phyloP scores from a whole-genome alignment of 2,113 vertebrate genomes.

The Amblyopsis rosae region DNA sequence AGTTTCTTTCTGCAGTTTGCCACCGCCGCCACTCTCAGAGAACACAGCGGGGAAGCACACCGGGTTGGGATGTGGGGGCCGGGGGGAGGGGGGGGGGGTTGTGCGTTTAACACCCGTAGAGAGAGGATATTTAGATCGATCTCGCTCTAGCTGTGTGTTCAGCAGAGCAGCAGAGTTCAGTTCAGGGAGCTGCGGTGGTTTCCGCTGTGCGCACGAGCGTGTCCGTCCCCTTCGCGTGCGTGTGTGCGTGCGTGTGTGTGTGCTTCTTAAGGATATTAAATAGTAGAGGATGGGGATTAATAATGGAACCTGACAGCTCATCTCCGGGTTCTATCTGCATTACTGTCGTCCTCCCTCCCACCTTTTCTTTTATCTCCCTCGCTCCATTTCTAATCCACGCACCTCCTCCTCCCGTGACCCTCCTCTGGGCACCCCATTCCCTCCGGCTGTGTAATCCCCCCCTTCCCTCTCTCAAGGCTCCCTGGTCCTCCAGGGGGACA shows the following conservation, averaged over 20 bases:
- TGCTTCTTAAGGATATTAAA: constrained; percentile 90
- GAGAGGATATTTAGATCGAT: constrained; percentile 39
- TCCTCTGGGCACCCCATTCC: constrained; percentile 31
- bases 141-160: neutral
- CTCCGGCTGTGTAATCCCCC: constrained; percentile 46
- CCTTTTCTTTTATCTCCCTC: neutral
- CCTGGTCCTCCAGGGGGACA: neutral
- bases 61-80: constrained; percentile 15
- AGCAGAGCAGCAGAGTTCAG: constrained; percentile 41
- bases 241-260: neutral
- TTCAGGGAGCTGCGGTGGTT: constrained; percentile 71
- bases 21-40: constrained; percentile 33
- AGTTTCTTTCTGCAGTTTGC: neutral
- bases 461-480: constrained; percentile 10
- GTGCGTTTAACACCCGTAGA: constrained; percentile 48
- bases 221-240: neutral
- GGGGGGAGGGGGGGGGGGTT: neutral
- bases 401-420: constrained; percentile 55
- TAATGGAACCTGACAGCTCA: constrained; percentile 93
- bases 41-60: constrained; percentile 10
- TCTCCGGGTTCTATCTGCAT: constrained; percentile 79
- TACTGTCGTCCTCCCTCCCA: constrained; percentile 40
- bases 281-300: constrained; percentile 92
- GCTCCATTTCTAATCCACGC: constrained; percentile 44
- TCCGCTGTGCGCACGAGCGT: constrained; percentile 23